Conservation (phyloP, 2,888 invertebrate species). For the Oxytorus armatus region DNA sequence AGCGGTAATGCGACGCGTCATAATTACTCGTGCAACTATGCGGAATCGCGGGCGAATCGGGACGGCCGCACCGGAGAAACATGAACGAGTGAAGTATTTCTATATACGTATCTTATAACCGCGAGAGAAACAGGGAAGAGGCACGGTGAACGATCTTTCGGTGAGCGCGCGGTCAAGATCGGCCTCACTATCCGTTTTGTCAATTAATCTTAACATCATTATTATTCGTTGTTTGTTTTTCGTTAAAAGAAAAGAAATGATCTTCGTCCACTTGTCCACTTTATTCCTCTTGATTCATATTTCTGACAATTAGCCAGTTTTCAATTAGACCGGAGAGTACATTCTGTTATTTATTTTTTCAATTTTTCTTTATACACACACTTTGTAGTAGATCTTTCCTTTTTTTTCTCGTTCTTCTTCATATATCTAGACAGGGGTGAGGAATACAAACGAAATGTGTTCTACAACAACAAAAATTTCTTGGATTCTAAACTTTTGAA, state of each 20-base stretch:
- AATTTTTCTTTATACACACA: no score
- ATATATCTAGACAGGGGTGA: no score
- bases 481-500: no score
- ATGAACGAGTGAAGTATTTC: conserved; percentile 20
- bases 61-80: conserved; percentile 61
- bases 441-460: no score
- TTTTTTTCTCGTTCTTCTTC: no score
- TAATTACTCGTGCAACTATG: conserved; percentile 74
- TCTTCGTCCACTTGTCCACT: not conserved
- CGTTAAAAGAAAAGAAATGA: not conserved
- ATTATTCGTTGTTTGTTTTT: not conserved
- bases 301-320: no score
- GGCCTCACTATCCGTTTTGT: conserved; percentile 18
- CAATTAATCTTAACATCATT: conserved; percentile 18
- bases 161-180: conserved; percentile 60
- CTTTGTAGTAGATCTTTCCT: no score
- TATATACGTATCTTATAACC: not conserved
- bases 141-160: conserved; percentile 58
- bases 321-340: no score
- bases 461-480: no score
- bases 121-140: conserved; percentile 15
- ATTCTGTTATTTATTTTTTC: no score
- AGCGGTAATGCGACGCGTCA: conserved; percentile 73
- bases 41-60: conserved; percentile 71
- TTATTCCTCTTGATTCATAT: no score